Evolutionary conservation across 2,888 invertebrate genomes (phyloP).

Genomic region (Scaptomyza reducta): DNA sequence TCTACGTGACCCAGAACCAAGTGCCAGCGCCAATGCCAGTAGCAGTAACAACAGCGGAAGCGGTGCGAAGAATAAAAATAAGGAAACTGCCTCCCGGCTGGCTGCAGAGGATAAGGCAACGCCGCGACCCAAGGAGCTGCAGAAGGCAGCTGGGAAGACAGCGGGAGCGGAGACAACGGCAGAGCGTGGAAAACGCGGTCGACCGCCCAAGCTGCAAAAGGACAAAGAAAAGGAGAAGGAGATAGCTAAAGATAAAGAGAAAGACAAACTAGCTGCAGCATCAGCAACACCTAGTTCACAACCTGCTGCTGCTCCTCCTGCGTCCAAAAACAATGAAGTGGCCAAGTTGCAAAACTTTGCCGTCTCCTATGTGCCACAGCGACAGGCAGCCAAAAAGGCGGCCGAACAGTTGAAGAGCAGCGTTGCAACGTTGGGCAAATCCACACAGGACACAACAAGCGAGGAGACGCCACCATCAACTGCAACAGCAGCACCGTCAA

Average conservation of each 20-base stretch:
- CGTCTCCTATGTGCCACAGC: conserved; percentile 93
- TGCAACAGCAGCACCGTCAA: conserved; percentile 4
- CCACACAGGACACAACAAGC: conserved; percentile 50
- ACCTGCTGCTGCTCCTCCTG: neutral
- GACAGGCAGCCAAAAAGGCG: conserved; percentile 96
- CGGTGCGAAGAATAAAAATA: conserved; percentile 75
- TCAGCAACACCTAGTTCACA: neutral
- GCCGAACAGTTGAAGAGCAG: conserved; percentile 95
- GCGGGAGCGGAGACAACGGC: conserved; percentile 56
- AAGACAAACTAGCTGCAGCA: conserved; percentile 21
- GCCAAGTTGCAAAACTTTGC: conserved; percentile 85
- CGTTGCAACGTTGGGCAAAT: conserved; percentile 86
- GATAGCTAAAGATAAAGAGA: conserved; percentile 17
- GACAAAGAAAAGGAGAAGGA: conserved; percentile 57
- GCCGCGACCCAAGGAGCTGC: conserved; percentile 11
- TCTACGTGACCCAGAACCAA: conserved; percentile 54
- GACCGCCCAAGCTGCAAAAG: conserved; percentile 80
- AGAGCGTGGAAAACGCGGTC: conserved; percentile 82
- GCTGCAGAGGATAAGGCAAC: conserved; percentile 38
- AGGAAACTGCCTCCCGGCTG: conserved; percentile 25
- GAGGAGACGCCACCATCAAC: conserved; percentile 29
- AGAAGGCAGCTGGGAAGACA: conserved; percentile 51
- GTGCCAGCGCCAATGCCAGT: conserved; percentile 1
- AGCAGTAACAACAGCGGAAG: conserved; percentile 82
- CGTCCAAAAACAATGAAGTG: conserved; percentile 79